These are phyloP conservation scores for Forficula auricularia DNA, from an alignment of 1,140 invertebrate genomes.

Conservation along the genomic window DNA sequence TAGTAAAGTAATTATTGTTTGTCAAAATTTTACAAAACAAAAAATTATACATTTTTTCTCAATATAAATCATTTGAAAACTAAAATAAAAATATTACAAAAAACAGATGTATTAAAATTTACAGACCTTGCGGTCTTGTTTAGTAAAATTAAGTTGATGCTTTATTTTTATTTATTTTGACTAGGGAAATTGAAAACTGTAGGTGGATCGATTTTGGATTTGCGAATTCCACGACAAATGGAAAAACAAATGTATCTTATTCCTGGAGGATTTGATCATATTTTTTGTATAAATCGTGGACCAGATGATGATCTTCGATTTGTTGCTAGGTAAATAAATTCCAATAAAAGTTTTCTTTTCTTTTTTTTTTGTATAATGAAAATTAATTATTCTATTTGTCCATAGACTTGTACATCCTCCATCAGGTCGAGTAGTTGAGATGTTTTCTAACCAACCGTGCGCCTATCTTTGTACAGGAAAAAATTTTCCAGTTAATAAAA, in stretches of 20 bases:
- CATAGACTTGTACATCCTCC: constrained; percentile 23
- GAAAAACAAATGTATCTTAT: background rate
- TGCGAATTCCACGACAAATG: background rate
- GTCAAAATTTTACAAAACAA: no score
- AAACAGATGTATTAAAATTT: no score
- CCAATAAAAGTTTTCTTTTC: no score
- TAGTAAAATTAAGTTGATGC: background rate
- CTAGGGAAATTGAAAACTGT: background rate
- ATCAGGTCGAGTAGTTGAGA: constrained; percentile 28
- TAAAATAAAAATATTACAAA: no score
- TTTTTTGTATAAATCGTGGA: background rate
- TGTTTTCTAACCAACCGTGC: constrained; percentile 33
- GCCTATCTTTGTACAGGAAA: constrained; percentile 39
- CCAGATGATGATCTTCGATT: background rate
- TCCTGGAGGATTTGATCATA: background rate
- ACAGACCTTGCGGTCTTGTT: no score
- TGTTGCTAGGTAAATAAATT: background rate
- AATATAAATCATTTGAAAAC: no score
- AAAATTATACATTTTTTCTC: no score
- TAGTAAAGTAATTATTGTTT: no score
- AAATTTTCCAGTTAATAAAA: constrained; percentile 24
- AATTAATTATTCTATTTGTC: no score
- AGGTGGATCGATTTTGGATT: background rate
- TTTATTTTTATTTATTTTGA: background rate
- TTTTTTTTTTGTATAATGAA: no score